Evolutionary conservation across 2,113 vertebrate genomes (phyloP), one percentile per base, ranked within the genome.

Genomic region (Bufo gargarizans): DNA sequence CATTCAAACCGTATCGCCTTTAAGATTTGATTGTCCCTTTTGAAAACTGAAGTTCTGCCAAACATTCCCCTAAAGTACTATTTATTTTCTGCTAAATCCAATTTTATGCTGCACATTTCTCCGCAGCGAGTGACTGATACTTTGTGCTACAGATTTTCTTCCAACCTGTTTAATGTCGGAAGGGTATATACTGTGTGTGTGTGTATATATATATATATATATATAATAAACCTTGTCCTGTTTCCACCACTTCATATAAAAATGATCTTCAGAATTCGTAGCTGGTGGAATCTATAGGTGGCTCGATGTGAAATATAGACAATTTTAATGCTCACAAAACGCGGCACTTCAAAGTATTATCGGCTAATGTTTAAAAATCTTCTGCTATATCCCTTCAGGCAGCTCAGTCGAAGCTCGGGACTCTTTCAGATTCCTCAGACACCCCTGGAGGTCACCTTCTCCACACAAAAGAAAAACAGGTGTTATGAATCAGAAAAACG

Each of bases 391-490:
- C 14, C 74, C 43, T 84, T 90, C 49, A 84, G 65, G 17, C 86
- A 63, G 89, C 77, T 90, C 59, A 89, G 55, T 81, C 53, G 87
- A 11, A 33, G 83, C 88, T 89, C 89, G 20, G 12, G 89, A 82
- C 69, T 81, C 72, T 65, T 84, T 82, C 50, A 83, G 7, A 69
- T 3, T 67, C 12, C 71, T 65, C 0, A 0, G 74, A 55, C 72
- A 71, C 45, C 58, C 63, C 76, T 89, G 65, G 81, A 77, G 87
- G 82, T 89, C 82, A 89, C 87, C 87, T 89, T 89, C 84, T 77
- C 59, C 82, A 84, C 81, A 89, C 87, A 89, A 77, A 84, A 84
- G 82, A 65, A 78, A 88, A 89, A 89, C 87, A 89, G 87, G 87
- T 89, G 87, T 89, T 89, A 84, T 72, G 45, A 61, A 71, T 85